Evolutionary conservation across 2,888 invertebrate species (phyloP), one percentile per base, ranked within the genome.

Genomic region (Ceraclea dissimilis): DNA sequence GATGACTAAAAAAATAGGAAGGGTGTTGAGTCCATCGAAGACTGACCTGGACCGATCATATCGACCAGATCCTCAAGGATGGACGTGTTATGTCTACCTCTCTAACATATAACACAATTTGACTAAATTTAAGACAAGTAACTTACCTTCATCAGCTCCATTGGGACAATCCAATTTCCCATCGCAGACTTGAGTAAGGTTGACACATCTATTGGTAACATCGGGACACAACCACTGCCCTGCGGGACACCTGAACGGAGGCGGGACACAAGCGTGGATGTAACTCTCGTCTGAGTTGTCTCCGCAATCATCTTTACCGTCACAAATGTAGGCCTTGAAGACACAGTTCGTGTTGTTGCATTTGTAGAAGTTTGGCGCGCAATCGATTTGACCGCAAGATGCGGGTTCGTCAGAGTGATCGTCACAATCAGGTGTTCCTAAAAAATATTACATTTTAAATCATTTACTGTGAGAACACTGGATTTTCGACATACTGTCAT

Each of bases 261-360:
- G 90, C 47, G 88, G 82, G 18, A 81, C 81, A 71, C 93, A 93
- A 22, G 92, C 93, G 67, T 91, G 92, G 50, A 79, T 71, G 2
- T 81, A 72, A 46, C 90, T 88, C 73, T 96, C 95, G 71, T 96
- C 95, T 0, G 89, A 89, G 50, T 84, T 85, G 71, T 96, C 95
- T 0, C 90, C 90, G 68, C 96, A 96, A 70, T 96, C 95, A 69
- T 94, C 91, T 67, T 85, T 85, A 2, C 93, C 94, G 71, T 96
- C 95, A 70, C 96, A 97, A 60, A 95, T 90, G 74, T 93, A 91
- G 0, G 93, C 88, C 72, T 90, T 90, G 74, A 90, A 93, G n/a
- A 94, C 85, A 70, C 94, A 94, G 63, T 86, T 85, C 0, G 85
- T 84, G 72, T 89, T 92, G 67, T 83, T 84, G 72, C 94, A 93